These are phyloP conservation scores for Sylvicapra grimmia DNA, from an alignment of 2,113 vertebrate species.

Conservation along the genomic window DNA sequence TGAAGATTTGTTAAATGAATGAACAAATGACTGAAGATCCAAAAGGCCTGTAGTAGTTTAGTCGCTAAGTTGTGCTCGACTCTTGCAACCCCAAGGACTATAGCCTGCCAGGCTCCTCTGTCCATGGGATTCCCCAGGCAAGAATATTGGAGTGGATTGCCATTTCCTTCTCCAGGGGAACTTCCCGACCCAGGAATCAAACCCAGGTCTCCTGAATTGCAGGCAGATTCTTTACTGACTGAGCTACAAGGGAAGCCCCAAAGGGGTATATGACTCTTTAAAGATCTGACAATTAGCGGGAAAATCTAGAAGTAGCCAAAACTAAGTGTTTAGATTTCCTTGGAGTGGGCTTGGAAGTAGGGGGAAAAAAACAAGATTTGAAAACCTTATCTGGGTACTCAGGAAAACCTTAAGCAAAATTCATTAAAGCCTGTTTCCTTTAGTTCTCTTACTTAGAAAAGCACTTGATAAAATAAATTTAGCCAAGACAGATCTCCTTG, in stretches of 20 bases:
- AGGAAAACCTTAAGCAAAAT: constrained; percentile 38
- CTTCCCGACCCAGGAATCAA: neutral
- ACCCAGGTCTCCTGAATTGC: neutral
- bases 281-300: neutral
- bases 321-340: neutral
- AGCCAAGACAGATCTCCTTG: constrained; percentile 49
- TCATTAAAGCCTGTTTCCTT: constrained; percentile 26
- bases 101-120: neutral
- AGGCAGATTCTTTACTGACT: neutral
- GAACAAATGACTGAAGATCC: neutral
- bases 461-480: constrained; percentile 47
- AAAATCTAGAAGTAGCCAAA: constrained; percentile 24
- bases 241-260: neutral
- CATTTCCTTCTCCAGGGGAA: neutral
- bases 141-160: neutral
- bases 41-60: neutral
- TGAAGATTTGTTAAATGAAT: neutral
- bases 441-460: constrained; percentile 43
- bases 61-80: accelerated
- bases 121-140: neutral
- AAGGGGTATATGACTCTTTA: neutral
- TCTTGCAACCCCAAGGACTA: neutral
- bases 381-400: neutral
- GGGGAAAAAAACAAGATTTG: neutral
- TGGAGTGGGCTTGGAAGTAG: neutral